phyloP scores from a whole-genome alignment of 1,140 invertebrate genomes.

The Stegodyphus dumicola region DNA sequence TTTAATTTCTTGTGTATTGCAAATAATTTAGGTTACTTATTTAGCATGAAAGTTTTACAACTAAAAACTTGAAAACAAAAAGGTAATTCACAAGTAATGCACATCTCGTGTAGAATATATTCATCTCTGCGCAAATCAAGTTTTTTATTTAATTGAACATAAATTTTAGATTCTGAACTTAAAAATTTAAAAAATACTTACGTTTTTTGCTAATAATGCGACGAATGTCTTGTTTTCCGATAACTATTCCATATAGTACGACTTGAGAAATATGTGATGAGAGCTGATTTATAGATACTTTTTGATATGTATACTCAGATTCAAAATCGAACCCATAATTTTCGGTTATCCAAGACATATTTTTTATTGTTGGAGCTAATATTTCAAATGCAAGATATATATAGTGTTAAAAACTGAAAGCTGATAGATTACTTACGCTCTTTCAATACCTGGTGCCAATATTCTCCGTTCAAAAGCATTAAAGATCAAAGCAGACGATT shows the following conservation, averaged over 20 bases:
- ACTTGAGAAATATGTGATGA: slow-evolving; percentile 38
- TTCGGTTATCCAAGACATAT: slow-evolving; percentile 44
- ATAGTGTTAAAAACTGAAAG: no score
- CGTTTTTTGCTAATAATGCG: slow-evolving; percentile 37
- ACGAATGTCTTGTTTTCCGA: slow-evolving; percentile 49
- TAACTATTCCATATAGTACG: slow-evolving; percentile 37
- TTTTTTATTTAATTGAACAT: background rate
- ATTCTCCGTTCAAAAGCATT: no score
- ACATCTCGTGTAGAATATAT: background rate
- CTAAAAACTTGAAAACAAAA: background rate
- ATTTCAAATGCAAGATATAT: background rate
- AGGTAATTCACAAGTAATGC: background rate
- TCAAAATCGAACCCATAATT: slow-evolving; percentile 45
- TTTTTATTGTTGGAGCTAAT: background rate
- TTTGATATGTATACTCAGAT: slow-evolving; percentile 27
- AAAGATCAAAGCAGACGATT: no score
- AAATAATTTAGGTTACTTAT: background rate
- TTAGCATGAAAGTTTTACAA: background rate
- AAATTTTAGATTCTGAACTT: background rate
- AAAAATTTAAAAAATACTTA: slow-evolving; percentile 11
- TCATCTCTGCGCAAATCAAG: background rate
- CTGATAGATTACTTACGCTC: no score
- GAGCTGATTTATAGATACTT: slow-evolving; percentile 34
- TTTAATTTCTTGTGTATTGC: background rate
- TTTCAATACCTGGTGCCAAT: no score